These are phyloP conservation scores for Chloroceryle aenea DNA, from an alignment of 2,113 vertebrate species.

Conservation along the genomic window DNA sequence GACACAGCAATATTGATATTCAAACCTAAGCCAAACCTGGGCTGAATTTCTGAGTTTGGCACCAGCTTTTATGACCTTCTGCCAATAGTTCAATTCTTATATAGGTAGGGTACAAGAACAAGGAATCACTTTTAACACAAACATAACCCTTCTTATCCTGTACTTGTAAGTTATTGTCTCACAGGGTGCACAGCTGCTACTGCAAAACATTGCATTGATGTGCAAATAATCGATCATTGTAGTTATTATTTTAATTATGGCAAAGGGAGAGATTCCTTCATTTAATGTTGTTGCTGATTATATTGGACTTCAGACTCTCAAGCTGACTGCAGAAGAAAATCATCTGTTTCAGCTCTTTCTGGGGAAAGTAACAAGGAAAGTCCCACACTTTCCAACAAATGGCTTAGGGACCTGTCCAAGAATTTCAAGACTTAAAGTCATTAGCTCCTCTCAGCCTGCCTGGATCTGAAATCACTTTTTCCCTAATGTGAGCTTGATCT, in stretches of 20 bases:
- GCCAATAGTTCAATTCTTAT: not conserved
- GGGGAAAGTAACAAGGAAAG: not conserved
- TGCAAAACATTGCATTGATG: not conserved
- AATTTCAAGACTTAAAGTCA: not conserved
- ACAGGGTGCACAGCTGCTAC: not conserved
- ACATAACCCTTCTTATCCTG: not conserved
- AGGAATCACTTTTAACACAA: not conserved
- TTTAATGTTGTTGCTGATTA: not conserved
- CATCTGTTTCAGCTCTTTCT: not conserved
- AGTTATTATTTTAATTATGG: slow-evolving; percentile 1
- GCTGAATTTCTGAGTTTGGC: not conserved
- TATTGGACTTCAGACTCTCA: not conserved
- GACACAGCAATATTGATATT: not conserved
- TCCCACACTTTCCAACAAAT: not conserved
- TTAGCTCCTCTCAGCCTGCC: not conserved
- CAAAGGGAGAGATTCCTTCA: not conserved
- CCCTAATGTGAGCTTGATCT: not conserved
- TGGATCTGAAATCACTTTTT: not conserved
- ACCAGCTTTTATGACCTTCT: not conserved
- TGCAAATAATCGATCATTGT: not conserved
- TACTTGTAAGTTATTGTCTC: not conserved
- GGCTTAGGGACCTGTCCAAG: not conserved
- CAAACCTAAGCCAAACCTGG: not conserved
- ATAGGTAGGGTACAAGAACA: not conserved
- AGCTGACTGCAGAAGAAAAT: not conserved